These are phyloP conservation scores for Myiozetetes cayanensis DNA, from an alignment of 2,113 vertebrate genomes.

Conservation along the genomic window DNA sequence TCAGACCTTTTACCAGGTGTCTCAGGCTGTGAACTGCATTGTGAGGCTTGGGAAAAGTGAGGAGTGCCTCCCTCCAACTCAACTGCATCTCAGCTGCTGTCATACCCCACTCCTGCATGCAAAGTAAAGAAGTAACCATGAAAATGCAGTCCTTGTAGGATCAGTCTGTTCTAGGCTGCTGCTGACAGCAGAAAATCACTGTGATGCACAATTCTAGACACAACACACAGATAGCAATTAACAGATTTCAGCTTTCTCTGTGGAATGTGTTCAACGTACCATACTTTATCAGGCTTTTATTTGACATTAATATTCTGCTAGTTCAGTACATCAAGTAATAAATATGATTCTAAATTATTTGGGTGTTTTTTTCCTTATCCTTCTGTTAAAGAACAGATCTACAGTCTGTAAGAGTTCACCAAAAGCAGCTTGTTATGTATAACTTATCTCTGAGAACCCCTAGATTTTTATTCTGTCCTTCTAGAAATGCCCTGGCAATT, in stretches of 20 bases:
- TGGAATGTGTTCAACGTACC: not conserved
- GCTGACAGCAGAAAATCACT: not conserved
- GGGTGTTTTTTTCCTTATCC: not conserved
- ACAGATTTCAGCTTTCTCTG: not conserved
- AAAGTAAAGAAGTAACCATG: not conserved
- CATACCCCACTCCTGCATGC: not conserved
- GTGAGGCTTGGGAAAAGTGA: not conserved
- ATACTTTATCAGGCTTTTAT: not conserved
- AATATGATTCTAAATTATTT: not conserved
- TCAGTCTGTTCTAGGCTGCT: not conserved
- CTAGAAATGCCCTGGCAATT: not conserved
- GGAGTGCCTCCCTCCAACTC: not conserved
- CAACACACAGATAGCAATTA: accelerated
- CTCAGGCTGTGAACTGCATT: not conserved
- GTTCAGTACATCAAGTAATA: not conserved
- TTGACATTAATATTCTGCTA: not conserved
- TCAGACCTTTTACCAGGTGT: not conserved
- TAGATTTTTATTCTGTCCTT: not conserved
- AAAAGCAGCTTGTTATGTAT: not conserved
- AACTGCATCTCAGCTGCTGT: not conserved
- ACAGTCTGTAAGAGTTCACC: not conserved
- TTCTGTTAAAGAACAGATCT: not conserved
- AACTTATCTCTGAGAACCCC: not conserved
- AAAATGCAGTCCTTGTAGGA: not conserved
- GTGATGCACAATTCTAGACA: not conserved